Evolutionary conservation across 2,113 vertebrate species (phyloP).

Genomic region (Thymallus thymallus): DNA sequence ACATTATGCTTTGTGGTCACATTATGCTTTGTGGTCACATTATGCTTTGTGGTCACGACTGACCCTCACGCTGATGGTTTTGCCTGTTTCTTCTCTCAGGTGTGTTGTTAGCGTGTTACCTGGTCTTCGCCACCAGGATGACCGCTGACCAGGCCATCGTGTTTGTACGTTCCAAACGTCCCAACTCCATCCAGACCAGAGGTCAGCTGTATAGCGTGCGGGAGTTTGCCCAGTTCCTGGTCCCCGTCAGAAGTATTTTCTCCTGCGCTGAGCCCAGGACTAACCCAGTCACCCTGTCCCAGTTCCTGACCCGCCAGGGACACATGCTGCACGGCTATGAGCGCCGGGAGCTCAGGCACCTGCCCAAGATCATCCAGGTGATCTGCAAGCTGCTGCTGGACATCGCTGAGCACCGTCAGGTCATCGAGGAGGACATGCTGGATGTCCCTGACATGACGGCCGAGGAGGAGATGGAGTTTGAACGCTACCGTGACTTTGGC

Average conservation of each 20-base stretch:
- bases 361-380: conserved; percentile 88
- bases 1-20: neutral
- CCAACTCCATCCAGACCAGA: conserved; percentile 91
- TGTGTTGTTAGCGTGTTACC: conserved; percentile 90
- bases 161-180: conserved; percentile 87
- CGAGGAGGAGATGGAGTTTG: conserved; percentile 79
- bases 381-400: conserved; percentile 85
- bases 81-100: conserved; percentile 66
- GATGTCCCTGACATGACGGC: conserved; percentile 77
- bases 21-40: neutral
- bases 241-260: conserved; percentile 86
- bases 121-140: conserved; percentile 90
- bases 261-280: conserved; percentile 80
- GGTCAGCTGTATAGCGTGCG: conserved; percentile 86
- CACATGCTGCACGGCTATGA: conserved; percentile 91
- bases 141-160: conserved; percentile 90
- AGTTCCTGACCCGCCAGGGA: conserved; percentile 90
- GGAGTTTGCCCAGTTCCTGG: conserved; percentile 88
- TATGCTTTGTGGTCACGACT: neutral
- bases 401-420: conserved; percentile 85
- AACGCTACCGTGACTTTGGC: too few species aligned
- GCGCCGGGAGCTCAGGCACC: conserved; percentile 82
- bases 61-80: neutral
- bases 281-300: conserved; percentile 81
- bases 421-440: conserved; percentile 79